Percentiles rank a stretch among this genome's conserved stretches.
These are phyloP conservation scores for Rhinoraja longicauda DNA, from an alignment of 2,797 vertebrate species.

Conservation along the genomic window DNA sequence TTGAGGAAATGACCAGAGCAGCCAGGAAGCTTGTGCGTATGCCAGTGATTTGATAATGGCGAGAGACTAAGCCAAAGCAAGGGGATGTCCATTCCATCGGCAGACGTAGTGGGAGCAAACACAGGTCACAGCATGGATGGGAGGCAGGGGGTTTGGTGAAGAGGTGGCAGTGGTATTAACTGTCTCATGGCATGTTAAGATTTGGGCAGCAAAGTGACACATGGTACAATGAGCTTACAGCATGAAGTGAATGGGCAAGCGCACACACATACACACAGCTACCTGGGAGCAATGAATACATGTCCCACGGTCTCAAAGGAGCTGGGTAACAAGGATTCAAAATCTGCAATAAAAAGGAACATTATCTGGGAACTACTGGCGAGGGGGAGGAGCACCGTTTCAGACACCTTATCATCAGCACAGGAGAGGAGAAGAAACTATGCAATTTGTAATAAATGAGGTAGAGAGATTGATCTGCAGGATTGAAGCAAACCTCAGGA, in stretches of 20 bases:
- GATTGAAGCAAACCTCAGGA: slow-evolving; percentile 54
- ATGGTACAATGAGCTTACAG: slow-evolving; percentile 21
- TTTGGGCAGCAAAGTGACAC: slow-evolving; percentile 26
- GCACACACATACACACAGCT: slow-evolving; percentile 79
- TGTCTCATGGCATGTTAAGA: slow-evolving; percentile 30
- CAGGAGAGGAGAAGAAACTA: slow-evolving; percentile 33
- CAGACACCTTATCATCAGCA: slow-evolving; percentile 26
- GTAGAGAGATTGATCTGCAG: slow-evolving; percentile 53
- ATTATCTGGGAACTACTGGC: slow-evolving; percentile 70
- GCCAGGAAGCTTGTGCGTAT: slow-evolving; percentile 4
- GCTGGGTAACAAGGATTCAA: slow-evolving; percentile 99
- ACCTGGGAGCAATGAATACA: slow-evolving; percentile 99
- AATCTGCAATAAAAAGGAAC: slow-evolving; percentile 99
- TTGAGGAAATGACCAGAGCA: not conserved
- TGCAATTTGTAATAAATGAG: slow-evolving; percentile 50
- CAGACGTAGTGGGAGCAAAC: not conserved
- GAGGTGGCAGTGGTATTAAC: slow-evolving; percentile 41
- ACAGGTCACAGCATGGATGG: not conserved
- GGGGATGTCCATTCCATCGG: slow-evolving; percentile 5
- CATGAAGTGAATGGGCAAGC: slow-evolving; percentile 54
- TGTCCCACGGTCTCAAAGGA: slow-evolving; percentile 99
- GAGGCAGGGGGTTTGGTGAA: slow-evolving; percentile 45
- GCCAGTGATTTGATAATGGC: not conserved
- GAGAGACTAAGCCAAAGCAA: not conserved
- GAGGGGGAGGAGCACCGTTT: slow-evolving; percentile 4